Base-by-base conservation (phyloP, 2,888 invertebrate species). In the Protonemura montana region DNA sequence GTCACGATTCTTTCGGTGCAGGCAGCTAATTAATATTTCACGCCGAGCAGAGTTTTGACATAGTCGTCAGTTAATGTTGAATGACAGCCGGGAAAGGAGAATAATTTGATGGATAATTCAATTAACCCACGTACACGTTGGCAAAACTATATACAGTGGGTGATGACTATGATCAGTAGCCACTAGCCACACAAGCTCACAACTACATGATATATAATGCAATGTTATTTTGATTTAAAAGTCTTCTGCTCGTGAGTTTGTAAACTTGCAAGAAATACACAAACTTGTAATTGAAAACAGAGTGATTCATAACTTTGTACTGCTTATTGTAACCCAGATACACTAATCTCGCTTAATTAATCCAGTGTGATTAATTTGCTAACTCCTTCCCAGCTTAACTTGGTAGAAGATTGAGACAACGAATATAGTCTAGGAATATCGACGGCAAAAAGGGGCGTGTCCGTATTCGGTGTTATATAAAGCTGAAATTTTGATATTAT, bases 351-450 rank as follows among this genome's bases (percentile, higher is more conserved):
- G 21, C 59, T 59, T 59, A 59, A 59, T 59, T 59, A 59, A 59
- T 59, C 59, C 59, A 59, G 59, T 59, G 59, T 59, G 59, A 59
- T 59, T 59, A 59, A 59, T 59, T 59, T 59, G 59, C 59, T 59
- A 59, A 59, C 59, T 59, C 59, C 3, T 59, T 59, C 21, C 41
- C 21, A 21, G 59, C 59, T 59, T 3, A 16, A 59, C 21, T 59
- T 2, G 21, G 59, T 13, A 10, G 59, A 59, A 59, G 59, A 59
- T 3, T 59, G 16, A 59, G 59, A 16, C 10, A 10, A 35, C 3
- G 35, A n/a, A n/a, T n/a, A n/a, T n/a, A n/a, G n/a, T n/a, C n/a
- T n/a, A n/a, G n/a, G n/a, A n/a, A n/a, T n/a, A n/a, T n/a, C n/a
- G n/a, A n/a, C n/a, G n/a, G n/a, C n/a, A n/a, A n/a, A n/a, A n/a